A percentile compares a stretch with the other conserved stretches of the same genome.
These are phyloP conservation scores for Chromobotia macracanthus DNA, from an alignment of 2,797 vertebrate genomes.

Conservation along the genomic window DNA sequence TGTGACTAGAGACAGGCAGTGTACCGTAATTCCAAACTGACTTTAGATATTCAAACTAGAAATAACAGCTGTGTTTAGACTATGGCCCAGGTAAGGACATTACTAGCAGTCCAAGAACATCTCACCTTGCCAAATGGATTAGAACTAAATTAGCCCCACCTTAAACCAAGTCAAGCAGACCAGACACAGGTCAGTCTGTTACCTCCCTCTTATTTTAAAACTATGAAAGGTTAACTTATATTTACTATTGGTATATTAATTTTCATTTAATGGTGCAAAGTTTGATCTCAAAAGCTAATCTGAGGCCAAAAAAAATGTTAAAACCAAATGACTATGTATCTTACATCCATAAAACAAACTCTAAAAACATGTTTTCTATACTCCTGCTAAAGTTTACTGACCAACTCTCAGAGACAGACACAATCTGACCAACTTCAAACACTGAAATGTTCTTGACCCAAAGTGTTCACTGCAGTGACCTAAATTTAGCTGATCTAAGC, in stretches of 20 bases:
- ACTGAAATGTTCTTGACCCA: not conserved
- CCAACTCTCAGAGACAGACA: not conserved
- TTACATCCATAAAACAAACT: not conserved
- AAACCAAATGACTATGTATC: not conserved
- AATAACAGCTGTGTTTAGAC: constrained; percentile 44
- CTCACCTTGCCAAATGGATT: constrained; percentile 22
- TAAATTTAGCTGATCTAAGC: constrained; percentile 4
- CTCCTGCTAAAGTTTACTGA: not conserved
- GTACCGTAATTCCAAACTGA: not conserved
- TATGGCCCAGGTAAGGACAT: constrained; percentile 27
- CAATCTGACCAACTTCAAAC: not conserved
- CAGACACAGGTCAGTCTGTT: not conserved
- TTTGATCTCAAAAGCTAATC: no score
- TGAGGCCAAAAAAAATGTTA: no score
- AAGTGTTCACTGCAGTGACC: not conserved
- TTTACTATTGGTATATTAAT: not conserved
- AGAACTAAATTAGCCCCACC: constrained; percentile 19
- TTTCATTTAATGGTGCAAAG: not conserved
- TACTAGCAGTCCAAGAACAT: constrained; percentile 32
- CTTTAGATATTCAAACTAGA: not conserved
- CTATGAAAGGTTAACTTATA: not conserved
- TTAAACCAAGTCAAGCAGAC: constrained; percentile 17
- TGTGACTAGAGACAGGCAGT: not conserved
- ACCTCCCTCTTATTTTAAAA: constrained; percentile 4
- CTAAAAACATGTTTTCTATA: not conserved